A percentile compares a stretch with the other conserved stretches of the same genome.
Conservation (phyloP, 2,113 vertebrate genomes). For the Bufo bufo region DNA sequence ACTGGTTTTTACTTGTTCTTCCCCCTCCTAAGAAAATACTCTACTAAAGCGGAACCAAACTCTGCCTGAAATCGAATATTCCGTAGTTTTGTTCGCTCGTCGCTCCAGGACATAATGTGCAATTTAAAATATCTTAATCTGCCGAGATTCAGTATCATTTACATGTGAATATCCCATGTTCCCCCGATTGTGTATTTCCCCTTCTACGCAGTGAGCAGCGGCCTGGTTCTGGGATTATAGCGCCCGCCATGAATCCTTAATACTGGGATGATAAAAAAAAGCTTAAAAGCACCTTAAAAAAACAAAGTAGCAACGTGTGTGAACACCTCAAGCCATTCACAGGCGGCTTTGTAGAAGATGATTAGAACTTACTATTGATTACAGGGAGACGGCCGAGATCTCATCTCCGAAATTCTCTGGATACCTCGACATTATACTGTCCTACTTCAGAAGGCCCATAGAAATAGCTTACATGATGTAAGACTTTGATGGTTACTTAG, state of each 20-base stretch:
- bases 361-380: constrained; percentile 37
- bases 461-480: not conserved
- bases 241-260: constrained; percentile 10
- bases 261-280: constrained; percentile 2
- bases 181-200: not conserved
- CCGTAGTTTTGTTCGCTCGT: not conserved
- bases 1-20: not conserved
- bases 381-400: not conserved
- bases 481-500: constrained; percentile 28
- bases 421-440: not conserved
- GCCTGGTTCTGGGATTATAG: constrained; percentile 12
- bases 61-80: not conserved
- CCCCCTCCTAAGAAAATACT: not conserved
- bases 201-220: not conserved
- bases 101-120: not conserved
- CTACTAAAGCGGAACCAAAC: not conserved
- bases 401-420: constrained; percentile 7
- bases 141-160: not conserved
- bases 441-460: not conserved
- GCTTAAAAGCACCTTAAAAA: constrained; percentile 17
- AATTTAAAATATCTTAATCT: constrained; percentile 11
- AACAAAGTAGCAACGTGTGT: constrained; percentile 20
- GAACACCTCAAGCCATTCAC: constrained; percentile 18
- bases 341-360: not conserved
- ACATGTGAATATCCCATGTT: not conserved